A percentile compares a stretch with the other conserved stretches of the same genome.
These are phyloP conservation scores for Onchidella celtica DNA, from an alignment of 2,888 invertebrate genomes.

Conservation along the genomic window DNA sequence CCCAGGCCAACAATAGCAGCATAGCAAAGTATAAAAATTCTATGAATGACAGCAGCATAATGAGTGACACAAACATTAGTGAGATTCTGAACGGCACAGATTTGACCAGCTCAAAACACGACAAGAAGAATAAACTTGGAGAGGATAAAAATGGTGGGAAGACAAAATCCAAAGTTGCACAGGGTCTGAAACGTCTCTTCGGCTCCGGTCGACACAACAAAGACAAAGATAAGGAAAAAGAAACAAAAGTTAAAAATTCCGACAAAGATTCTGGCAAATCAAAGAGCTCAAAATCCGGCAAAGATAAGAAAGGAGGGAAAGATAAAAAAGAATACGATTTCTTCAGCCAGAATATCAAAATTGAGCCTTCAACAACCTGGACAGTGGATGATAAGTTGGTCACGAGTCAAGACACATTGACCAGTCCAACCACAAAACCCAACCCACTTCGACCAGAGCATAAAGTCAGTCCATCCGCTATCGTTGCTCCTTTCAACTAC, in stretches of 20 bases:
- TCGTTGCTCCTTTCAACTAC: conserved; percentile 82
- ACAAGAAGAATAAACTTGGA: conserved; percentile 4
- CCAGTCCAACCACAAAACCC: not conserved
- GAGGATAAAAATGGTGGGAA: conserved; percentile 36
- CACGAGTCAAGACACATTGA: not conserved
- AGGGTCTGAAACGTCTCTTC: conserved; percentile 43
- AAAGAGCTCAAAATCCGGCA: conserved; percentile 32
- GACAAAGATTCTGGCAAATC: conserved; percentile 15
- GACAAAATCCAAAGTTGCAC: conserved; percentile 49
- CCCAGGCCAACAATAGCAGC: conserved; percentile 10
- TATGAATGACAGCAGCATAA: conserved; percentile 22
- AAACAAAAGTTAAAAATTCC: conserved; percentile 49
- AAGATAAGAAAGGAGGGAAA: conserved; percentile 35
- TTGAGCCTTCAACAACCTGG: conserved; percentile 41
- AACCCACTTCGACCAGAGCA: conserved; percentile 26
- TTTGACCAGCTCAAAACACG: not conserved
- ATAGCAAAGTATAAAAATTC: not conserved
- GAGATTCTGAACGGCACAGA: conserved; percentile 16
- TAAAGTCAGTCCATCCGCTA: conserved; percentile 75
- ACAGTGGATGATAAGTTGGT: conserved; percentile 23
- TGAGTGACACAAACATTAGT: conserved; percentile 6
- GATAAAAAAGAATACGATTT: conserved; percentile 45
- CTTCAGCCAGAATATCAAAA: conserved; percentile 32
- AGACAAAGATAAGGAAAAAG: conserved; percentile 39
- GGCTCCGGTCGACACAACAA: conserved; percentile 37